phyloP scores from a whole-genome alignment of 2,888 invertebrate genomes.

The Xestobium rufovillosum region DNA sequence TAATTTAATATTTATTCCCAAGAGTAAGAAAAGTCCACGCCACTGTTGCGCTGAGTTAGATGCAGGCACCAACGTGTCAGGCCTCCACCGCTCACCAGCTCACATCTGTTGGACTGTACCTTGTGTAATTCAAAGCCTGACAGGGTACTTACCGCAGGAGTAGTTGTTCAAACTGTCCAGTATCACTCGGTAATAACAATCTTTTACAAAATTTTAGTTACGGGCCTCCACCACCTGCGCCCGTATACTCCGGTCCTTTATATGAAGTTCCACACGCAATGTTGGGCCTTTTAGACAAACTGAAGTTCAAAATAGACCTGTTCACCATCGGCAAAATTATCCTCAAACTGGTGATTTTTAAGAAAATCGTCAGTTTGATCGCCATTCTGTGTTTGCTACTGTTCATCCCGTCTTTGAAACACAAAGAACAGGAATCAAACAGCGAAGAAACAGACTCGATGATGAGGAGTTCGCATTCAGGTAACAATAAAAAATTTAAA shows the following conservation, averaged over 20 bases:
- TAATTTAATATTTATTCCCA: too few relatives aligned
- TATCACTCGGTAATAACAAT: too few relatives aligned
- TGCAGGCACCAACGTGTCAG: too few relatives aligned
- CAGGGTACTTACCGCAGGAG: too few relatives aligned
- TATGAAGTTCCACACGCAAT: conserved; percentile 53
- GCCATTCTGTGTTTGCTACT: conserved; percentile 67
- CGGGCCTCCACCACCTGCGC: conserved; percentile 22
- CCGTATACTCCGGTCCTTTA: conserved; percentile 31
- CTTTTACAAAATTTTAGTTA: conserved; percentile 17
- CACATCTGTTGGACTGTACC: too few relatives aligned
- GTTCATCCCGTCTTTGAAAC: conserved; percentile 55
- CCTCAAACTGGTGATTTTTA: conserved; percentile 69
- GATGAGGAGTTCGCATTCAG: conserved; percentile 2
- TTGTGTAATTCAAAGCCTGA: too few relatives aligned
- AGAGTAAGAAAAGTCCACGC: too few relatives aligned
- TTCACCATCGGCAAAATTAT: conserved; percentile 67
- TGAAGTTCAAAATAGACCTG: conserved; percentile 63
- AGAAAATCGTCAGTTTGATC: conserved; percentile 73
- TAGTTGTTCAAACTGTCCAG: too few relatives aligned
- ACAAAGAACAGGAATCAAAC: conserved; percentile 19
- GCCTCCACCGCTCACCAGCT: too few relatives aligned
- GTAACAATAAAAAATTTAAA: not conserved
- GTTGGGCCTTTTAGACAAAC: conserved; percentile 55
- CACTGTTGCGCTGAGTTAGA: too few relatives aligned
- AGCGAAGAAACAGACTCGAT: not conserved